Base-by-base conservation (phyloP, 2,797 vertebrate species). In the Lepidocolaptes lacrymiger region DNA sequence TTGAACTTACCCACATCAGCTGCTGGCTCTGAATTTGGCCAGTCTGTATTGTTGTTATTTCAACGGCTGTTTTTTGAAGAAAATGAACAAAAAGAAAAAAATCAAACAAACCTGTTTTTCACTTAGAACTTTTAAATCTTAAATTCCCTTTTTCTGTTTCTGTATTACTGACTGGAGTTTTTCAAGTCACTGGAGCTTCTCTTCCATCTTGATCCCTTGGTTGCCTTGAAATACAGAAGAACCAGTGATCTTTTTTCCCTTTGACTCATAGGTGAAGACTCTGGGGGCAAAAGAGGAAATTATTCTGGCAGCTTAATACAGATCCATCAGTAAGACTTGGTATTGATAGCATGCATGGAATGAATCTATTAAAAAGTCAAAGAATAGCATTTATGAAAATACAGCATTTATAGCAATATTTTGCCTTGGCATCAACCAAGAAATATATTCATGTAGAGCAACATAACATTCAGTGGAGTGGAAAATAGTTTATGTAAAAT, bases 401-500 rank as follows among this genome's bases (percentile, higher is more conserved):
- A 88, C 56, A 96, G 63, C 85, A 43, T 89, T 91, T 96, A 67
- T 61, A 91, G 85, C 83, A 95, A 64, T 79, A 95, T 94, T 96
- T 91, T 96, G 80, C 71, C 67, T 90, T 85, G 24, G 82, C 52
- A 79, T 79, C 76, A 91, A 48, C 91, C 94, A 95, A 67, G 85
- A 95, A 97, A 96, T 95, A 93, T 82, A 95, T 95, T 96, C 88
- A 93, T 93, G 74, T 92, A 88, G 48, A 88, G 71, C 4, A 12
- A 90, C 95, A 90, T 82, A 95, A 93, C 37, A 55, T 81, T 95
- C 95, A 93, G 85, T 90, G 92, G 85, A 93, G 94, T 96, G 88
- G 96, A 97, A 96, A 96, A 97, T 91, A 93, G 94, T 95, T 96
- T 95, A 93, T 95, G 94, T 95, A 96, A 97, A 96, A 94, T 76